Percentiles rank a stretch among this genome's conserved stretches.
These are phyloP conservation scores for Haemorhous mexicanus DNA, from an alignment of 2,113 vertebrate species.

Conservation along the genomic window DNA sequence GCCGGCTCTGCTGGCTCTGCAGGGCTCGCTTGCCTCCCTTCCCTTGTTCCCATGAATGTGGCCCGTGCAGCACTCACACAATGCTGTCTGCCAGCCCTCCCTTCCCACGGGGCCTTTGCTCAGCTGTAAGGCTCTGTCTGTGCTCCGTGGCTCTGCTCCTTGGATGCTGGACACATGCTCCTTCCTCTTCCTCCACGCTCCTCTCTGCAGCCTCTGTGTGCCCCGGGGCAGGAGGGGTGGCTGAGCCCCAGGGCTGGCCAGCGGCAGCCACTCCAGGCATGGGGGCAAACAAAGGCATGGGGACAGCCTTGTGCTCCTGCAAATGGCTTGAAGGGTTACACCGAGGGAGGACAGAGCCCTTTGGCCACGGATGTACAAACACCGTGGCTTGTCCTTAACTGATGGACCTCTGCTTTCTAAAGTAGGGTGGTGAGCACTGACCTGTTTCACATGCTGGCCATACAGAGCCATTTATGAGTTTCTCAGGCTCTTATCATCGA, in stretches of 20 bases:
- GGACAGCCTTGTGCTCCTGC: not conserved
- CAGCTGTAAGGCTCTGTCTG: not conserved
- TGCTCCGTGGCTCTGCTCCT: not conserved
- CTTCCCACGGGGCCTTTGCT: not conserved
- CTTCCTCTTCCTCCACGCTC: fast-evolving
- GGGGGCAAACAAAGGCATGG: fast-evolving
- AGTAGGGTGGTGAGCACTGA: not conserved
- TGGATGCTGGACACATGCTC: not conserved
- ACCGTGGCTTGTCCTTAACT: fast-evolving
- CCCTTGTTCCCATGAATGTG: not conserved
- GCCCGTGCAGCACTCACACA: not conserved
- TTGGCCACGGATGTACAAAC: fast-evolving
- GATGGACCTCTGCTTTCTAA: not conserved
- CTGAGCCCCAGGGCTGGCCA: not conserved
- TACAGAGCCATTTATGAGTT: not conserved
- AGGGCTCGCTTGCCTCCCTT: not conserved
- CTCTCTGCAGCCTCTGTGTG: not conserved
- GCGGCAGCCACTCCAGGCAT: fast-evolving
- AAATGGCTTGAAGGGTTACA: fast-evolving
- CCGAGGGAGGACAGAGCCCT: fast-evolving
- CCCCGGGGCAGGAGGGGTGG: not conserved
- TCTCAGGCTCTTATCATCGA: not conserved
- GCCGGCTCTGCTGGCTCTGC: constrained; percentile 33
- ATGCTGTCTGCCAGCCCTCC: constrained; percentile 26
- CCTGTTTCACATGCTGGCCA: fast-evolving